A percentile compares a stretch with the other conserved stretches of the same genome.
These are phyloP conservation scores for Atethmia centrago DNA, from an alignment of 2,888 invertebrate genomes.

Conservation along the genomic window DNA sequence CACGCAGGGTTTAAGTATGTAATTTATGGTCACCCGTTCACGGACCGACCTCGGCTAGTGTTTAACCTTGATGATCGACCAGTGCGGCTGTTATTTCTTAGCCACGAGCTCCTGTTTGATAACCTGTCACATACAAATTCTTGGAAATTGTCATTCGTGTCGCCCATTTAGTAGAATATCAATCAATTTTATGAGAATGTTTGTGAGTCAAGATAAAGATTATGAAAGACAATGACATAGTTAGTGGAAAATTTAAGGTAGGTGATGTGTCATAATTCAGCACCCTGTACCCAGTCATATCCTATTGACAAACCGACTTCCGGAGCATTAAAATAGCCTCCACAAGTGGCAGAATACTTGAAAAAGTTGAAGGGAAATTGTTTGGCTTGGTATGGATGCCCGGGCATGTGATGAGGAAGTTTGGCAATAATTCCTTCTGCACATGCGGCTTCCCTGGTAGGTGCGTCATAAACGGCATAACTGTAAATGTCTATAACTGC, in stretches of 20 bases:
- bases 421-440: no score
- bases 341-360: background rate
- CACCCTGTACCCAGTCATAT: background rate
- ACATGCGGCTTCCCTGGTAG: no score
- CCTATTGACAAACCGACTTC: background rate
- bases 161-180: background rate
- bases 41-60: no score
- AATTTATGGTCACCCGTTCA: no score
- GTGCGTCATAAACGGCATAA: no score
- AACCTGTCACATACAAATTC: background rate
- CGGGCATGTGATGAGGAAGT: no score
- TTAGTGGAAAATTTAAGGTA: background rate
- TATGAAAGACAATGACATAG: background rate
- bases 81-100: background rate
- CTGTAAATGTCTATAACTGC: no score
- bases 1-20: no score
- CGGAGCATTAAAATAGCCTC: background rate
- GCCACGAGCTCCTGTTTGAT: background rate
- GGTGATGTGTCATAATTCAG: conserved; percentile 14
- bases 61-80: background rate
- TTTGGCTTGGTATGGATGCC: no score
- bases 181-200: conserved; percentile 16
- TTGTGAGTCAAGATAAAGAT: conserved; percentile 23
- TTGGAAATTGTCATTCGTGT: background rate
- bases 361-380: no score